Evolutionary conservation across 2,888 invertebrate species (phyloP).

Genomic region (Nymphalis c-album): DNA sequence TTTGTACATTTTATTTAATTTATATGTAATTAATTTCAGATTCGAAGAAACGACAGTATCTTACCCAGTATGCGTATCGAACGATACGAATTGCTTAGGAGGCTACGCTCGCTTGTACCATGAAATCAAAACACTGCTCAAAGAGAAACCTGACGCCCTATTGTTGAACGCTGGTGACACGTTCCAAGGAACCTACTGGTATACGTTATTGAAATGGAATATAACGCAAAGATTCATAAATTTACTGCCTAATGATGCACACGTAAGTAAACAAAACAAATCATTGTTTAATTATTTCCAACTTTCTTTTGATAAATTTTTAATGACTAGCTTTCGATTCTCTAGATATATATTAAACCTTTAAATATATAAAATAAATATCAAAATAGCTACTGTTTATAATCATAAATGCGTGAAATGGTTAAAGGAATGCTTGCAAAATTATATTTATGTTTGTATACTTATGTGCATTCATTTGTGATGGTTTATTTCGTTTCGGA

Average conservation of each 20-base stretch:
- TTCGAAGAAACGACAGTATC: constrained; percentile 82
- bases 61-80: constrained; percentile 78
- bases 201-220: constrained; percentile 86
- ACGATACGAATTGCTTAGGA: constrained; percentile 82
- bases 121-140: constrained; percentile 73
- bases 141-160: constrained; percentile 80
- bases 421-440: too few relatives aligned
- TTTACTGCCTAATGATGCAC: constrained; percentile 87
- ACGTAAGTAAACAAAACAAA: constrained; percentile 75
- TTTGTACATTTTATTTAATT: too few relatives aligned
- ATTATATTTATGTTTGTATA: too few relatives aligned
- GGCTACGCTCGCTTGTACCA: constrained; percentile 85
- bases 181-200: constrained; percentile 92
- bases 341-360: too few relatives aligned
- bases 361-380: too few relatives aligned
- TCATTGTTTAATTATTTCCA: neutral
- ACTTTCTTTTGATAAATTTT: too few relatives aligned
- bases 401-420: too few relatives aligned
- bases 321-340: too few relatives aligned
- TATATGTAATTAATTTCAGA: constrained; percentile 55
- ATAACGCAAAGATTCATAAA: constrained; percentile 88
- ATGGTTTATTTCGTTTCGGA: too few relatives aligned
- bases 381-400: too few relatives aligned
- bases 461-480: too few relatives aligned
- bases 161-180: constrained; percentile 91